These are phyloP conservation scores for Meghimatium bilineatum DNA, from an alignment of 2,888 invertebrate species.

Conservation along the genomic window DNA sequence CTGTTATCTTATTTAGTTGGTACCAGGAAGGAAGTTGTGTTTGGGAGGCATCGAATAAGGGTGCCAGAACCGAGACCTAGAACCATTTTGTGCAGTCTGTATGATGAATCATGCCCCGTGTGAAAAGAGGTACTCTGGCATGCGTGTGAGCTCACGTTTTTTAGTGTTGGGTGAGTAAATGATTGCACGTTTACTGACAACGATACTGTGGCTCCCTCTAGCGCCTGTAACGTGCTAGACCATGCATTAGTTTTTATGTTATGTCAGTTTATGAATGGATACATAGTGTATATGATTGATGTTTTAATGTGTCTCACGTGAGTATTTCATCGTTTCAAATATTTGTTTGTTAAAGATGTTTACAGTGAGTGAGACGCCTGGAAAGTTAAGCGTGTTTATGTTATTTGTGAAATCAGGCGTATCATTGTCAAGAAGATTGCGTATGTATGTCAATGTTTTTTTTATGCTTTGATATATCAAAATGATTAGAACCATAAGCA, in stretches of 20 bases:
- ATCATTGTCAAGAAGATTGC: no score
- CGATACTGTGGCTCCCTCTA: not conserved
- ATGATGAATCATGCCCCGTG: not conserved
- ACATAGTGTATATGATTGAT: not conserved
- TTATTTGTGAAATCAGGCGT: no score
- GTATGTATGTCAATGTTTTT: no score
- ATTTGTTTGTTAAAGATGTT: no score
- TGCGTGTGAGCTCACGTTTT: not conserved
- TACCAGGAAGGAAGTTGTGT: not conserved
- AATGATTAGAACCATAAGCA: no score
- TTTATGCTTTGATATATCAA: no score
- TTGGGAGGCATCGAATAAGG: not conserved
- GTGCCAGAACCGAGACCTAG: no score
- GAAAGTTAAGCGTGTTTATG: no score
- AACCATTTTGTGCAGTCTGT: not conserved
- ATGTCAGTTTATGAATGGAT: constrained; percentile 5
- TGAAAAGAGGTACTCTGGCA: not conserved
- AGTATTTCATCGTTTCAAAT: not conserved
- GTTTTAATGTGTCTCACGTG: not conserved
- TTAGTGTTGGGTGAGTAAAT: not conserved
- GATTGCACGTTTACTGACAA: not conserved
- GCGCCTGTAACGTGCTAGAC: not conserved
- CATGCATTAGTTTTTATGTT: not conserved
- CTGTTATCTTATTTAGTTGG: not conserved
- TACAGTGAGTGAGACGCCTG: no score